Base-by-base conservation (phyloP, 2,113 vertebrate species). In the Dinomys branickii region DNA sequence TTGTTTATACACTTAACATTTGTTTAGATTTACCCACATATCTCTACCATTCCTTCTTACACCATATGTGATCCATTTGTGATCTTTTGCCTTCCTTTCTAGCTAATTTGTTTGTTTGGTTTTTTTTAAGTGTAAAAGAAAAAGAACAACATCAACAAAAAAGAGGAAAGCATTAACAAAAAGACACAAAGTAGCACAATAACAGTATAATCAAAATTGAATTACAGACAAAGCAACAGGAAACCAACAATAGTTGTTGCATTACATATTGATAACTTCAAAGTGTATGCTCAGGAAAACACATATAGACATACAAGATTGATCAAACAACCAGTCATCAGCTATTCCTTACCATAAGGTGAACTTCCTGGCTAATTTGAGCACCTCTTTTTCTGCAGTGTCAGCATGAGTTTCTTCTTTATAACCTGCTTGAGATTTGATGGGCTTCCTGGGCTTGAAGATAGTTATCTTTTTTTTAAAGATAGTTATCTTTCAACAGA, bases 11-110 rank as follows among this genome's bases (percentile, higher is more conserved):
- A 80, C 78, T 78, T 91, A 38, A 84, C 80, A 50, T 80, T 75
- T 75, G 41, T 75, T 50, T 80, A 80, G 47, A 54, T 80, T 80
- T 91, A 11, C 33, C 33, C 44, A 91, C 94, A 44, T 91, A 35
- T 61, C 19, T 85, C 47, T 50, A 50, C 47, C 78, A 73, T 82
- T 90, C 50, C 26, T 96, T 93, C 61, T 94, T 73, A 28, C 8
- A 73, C 4, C 69, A 80, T 50, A 81, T 30, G n/a, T 26, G 44
- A 83, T 89, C 10, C 7, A 78, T 44, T 85, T 94, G 47, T 38
- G 50, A 85, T 89, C 26, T 61, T 93, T 88, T 84, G 69, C 16
- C 78, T 93, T 84, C 38, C 30, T 81, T 91, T 97, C 73, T 94
- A 38, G 41, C 16, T 91, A 17, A 28, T 61, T 84, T 61, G 5